Conservation (phyloP, 1,140 invertebrate genomes). For the Thrips palmi region DNA sequence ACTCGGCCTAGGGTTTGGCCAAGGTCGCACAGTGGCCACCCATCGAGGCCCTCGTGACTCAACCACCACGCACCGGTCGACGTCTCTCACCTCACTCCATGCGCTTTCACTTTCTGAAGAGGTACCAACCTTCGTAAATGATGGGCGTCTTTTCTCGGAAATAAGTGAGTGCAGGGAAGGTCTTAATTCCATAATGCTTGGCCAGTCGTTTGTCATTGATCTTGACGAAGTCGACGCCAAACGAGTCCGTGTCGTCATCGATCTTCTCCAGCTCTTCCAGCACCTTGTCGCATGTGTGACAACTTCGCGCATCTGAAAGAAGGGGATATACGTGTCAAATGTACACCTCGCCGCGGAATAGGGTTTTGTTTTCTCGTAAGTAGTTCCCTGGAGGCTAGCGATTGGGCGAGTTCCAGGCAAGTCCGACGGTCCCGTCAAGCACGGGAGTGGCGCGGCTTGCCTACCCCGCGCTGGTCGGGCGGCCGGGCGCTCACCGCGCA, state of each 20-base stretch:
- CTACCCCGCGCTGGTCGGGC: no score
- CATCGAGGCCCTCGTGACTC: not conserved
- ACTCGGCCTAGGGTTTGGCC: no score
- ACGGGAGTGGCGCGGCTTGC: no score
- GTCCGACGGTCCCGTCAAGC: no score
- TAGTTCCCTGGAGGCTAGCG: no score
- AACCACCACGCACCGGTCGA: not conserved
- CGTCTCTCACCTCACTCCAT: conserved; percentile 1
- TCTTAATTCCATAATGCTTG: conserved; percentile 86
- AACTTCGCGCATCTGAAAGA: conserved; percentile 64
- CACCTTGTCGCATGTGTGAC: conserved; percentile 79
- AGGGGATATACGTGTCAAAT: conserved; percentile 7
- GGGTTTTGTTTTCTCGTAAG: no score
- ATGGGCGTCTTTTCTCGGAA: conserved; percentile 86
- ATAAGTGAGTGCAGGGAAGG: conserved; percentile 84
- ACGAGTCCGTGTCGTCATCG: conserved; percentile 83
- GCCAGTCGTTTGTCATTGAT: conserved; percentile 89
- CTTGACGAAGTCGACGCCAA: conserved; percentile 87
- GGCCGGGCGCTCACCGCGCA: no score
- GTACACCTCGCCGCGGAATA: no score
- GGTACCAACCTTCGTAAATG: conserved; percentile 81
- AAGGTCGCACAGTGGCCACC: not conserved
- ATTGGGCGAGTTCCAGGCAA: no score
- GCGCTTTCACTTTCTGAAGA: not conserved
- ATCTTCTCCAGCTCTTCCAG: conserved; percentile 82